phyloP scores from a whole-genome alignment of 1,140 invertebrate genomes.

The Drosophila virilis region DNA sequence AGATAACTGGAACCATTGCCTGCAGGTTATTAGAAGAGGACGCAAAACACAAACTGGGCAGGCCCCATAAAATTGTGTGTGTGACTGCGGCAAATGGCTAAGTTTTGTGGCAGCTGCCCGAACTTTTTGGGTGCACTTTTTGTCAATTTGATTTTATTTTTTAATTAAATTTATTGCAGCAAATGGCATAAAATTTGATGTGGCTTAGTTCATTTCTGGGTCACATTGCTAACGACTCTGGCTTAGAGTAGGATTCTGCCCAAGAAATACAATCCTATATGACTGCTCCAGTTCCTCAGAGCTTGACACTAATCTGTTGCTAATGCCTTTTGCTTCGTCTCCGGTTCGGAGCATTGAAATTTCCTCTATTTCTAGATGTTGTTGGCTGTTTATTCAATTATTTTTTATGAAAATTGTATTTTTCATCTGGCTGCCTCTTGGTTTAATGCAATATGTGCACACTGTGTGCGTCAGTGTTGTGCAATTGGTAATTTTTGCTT shows the following conservation, averaged over 20 bases:
- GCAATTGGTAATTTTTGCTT: slow-evolving; percentile 19
- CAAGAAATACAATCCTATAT: slow-evolving; percentile 24
- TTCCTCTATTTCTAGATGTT: neutral
- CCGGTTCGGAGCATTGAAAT: slow-evolving; percentile 23
- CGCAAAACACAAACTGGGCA: slow-evolving; percentile 6
- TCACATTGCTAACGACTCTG: slow-evolving; percentile 71
- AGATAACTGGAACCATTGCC: slow-evolving; percentile 1
- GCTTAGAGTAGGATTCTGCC: slow-evolving; percentile 37
- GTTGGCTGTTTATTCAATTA: slow-evolving; percentile 57
- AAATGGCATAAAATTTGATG: slow-evolving; percentile 76
- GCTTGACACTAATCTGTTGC: slow-evolving; percentile 59
- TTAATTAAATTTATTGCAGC: slow-evolving; percentile 76
- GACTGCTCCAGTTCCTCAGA: neutral
- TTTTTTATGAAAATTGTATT: slow-evolving; percentile 62
- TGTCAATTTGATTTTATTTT: slow-evolving; percentile 60
- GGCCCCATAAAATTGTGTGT: neutral
- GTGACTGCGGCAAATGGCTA: neutral
- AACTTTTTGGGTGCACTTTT: slow-evolving; percentile 21
- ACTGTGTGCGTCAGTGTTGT: slow-evolving; percentile 8
- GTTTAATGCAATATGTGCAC: slow-evolving; percentile 39
- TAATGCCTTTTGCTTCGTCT: slow-evolving; percentile 58
- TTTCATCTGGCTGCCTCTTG: slow-evolving; percentile 43
- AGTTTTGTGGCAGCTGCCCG: neutral
- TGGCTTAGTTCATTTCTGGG: slow-evolving; percentile 68
- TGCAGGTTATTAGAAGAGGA: neutral